Evolutionary conservation across 2,797 vertebrate species (phyloP).

Genomic region (Dendrocincla tyrannina): DNA sequence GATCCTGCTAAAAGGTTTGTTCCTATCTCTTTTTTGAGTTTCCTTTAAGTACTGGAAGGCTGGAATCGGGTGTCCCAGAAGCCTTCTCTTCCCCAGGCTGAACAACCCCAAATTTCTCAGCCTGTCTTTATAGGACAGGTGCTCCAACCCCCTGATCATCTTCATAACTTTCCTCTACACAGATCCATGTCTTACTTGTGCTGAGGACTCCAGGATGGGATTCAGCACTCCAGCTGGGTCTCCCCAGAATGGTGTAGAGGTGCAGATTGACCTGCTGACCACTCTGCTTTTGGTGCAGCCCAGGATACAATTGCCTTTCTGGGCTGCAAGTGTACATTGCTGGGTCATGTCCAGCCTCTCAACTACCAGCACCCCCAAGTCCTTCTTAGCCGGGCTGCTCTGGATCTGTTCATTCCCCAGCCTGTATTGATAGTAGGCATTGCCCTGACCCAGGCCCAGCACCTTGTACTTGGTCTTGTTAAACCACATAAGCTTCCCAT

Average conservation of each 20-base stretch:
- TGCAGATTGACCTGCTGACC: background rate
- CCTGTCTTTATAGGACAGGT: background rate
- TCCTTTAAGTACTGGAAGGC: background rate
- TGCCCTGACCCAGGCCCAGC: background rate
- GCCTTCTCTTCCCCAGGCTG: background rate
- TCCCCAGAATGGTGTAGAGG: background rate
- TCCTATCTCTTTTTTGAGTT: background rate
- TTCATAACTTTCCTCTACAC: background rate
- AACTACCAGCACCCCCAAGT: background rate
- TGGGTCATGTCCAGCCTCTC: background rate
- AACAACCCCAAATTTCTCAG: background rate
- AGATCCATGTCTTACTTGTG: background rate
- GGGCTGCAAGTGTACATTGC: background rate
- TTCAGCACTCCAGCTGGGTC: background rate
- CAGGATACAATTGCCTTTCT: background rate
- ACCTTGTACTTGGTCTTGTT: background rate
- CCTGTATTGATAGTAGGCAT: background rate
- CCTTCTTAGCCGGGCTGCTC: background rate
- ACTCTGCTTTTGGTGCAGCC: background rate
- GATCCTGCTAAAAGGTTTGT: background rate
- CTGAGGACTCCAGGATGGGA: background rate
- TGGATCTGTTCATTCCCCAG: background rate
- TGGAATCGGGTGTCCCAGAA: background rate
- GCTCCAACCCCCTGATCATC: background rate
- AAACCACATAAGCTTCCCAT: background rate